These are phyloP conservation scores for Caiman crocodilus DNA, from an alignment of 2,797 vertebrate species.

Conservation along the genomic window DNA sequence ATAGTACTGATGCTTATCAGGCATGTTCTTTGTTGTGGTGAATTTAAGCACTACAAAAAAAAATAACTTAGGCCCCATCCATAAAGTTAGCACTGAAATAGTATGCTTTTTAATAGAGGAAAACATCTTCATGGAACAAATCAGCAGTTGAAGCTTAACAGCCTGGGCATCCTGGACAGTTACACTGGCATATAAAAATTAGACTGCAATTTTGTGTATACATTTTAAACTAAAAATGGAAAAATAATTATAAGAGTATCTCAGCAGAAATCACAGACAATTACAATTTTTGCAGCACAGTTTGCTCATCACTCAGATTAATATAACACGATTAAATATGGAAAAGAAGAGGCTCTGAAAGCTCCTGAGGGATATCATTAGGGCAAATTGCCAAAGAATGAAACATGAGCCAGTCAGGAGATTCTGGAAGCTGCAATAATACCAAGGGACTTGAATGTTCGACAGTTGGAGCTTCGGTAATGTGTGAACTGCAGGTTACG, in stretches of 20 bases:
- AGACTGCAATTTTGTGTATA: neutral
- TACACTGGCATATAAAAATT: conserved; percentile 55
- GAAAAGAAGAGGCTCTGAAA: conserved; percentile 92
- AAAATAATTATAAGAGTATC: neutral
- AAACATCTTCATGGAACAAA: neutral
- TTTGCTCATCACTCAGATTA: conserved; percentile 91
- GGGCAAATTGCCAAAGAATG: conserved; percentile 99
- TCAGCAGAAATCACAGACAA: conserved; percentile 41
- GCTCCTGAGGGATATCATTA: conserved; percentile 98
- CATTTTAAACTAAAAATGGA: conserved; percentile 26
- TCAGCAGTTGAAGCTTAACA: conserved; percentile 14
- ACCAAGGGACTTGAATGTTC: conserved; percentile 89
- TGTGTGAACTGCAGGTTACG: conserved; percentile 88
- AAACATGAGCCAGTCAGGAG: conserved; percentile 98
- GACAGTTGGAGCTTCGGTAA: conserved; percentile 91
- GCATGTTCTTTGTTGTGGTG: neutral
- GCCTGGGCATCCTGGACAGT: neutral
- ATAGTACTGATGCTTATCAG: neutral
- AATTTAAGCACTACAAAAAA: conserved; percentile 22
- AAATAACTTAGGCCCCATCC: conserved; percentile 13
- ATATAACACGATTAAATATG: conserved; percentile 97
- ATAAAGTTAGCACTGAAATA: conserved; percentile 1
- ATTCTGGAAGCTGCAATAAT: conserved; percentile 90
- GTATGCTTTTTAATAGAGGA: neutral
- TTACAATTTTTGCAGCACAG: conserved; percentile 61